phyloP scores from a whole-genome alignment of 2,888 invertebrate genomes.

The Leptarthrus brevirostris region DNA sequence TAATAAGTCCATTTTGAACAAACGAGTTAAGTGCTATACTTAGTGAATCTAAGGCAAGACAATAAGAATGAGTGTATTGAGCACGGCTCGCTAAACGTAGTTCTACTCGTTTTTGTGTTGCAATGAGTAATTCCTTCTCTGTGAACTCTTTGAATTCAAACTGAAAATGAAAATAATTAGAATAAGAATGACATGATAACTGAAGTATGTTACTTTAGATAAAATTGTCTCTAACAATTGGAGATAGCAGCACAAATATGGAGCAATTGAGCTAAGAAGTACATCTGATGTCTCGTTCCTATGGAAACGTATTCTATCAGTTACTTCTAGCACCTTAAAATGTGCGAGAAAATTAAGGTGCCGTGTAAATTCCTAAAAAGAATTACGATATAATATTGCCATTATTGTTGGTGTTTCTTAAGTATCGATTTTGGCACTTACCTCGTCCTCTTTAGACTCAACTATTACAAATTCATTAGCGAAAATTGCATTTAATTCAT shows the following conservation, averaged over 20 bases:
- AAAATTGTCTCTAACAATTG: slow-evolving; percentile 68
- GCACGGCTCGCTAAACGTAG: slow-evolving; percentile 64
- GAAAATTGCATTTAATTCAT: slow-evolving; percentile 69
- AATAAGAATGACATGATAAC: too few relatives aligned
- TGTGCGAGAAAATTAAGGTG: slow-evolving; percentile 64
- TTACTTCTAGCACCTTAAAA: slow-evolving; percentile 61
- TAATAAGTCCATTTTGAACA: slow-evolving; percentile 62
- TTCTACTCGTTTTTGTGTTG: slow-evolving; percentile 74
- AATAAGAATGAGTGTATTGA: slow-evolving; percentile 75
- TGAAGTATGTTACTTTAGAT: slow-evolving; percentile 71
- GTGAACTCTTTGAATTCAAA: slow-evolving; percentile 62
- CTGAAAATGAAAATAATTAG: slow-evolving; percentile 52
- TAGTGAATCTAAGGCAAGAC: slow-evolving; percentile 77
- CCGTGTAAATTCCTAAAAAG: slow-evolving; percentile 67
- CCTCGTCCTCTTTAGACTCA: slow-evolving; percentile 69
- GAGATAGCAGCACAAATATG: slow-evolving; percentile 75
- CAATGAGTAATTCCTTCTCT: slow-evolving; percentile 70
- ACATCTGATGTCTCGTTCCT: slow-evolving; percentile 68
- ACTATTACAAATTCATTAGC: slow-evolving; percentile 75
- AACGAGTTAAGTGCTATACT: slow-evolving; percentile 72
- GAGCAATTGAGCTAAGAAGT: slow-evolving; percentile 72
- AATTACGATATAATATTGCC: too few relatives aligned
- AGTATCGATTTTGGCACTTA: too few relatives aligned
- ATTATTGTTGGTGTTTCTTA: too few relatives aligned
- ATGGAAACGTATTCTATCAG: slow-evolving; percentile 64